Base-by-base conservation (phyloP, 2,888 invertebrate genomes). In the Dicyrtoma fusca region DNA sequence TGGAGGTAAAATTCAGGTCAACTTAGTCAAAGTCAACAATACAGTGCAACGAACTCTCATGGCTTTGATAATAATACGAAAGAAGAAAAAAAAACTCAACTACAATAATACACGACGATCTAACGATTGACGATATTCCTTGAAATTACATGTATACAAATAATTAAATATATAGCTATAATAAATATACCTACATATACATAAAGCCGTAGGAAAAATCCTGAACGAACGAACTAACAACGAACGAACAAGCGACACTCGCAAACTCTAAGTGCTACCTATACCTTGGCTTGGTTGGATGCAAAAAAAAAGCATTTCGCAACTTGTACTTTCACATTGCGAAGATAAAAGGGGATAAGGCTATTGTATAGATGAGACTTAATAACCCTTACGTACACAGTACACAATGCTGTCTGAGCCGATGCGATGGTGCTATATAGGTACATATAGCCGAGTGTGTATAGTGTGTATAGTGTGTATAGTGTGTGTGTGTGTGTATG, bases 21-120 rank as follows among this genome's bases (percentile, higher is more conserved):
- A 72, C 75, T 74, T 74, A 77, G 77, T 78, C 79, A 79, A 78
- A 78, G 79, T 79, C 79, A 79, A 79, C 78, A 79, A 78, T 79
- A 66, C 66, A 70, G 78, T 73, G 77, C 77, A 79, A 78, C 76
- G 78, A 79, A 78, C 77, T 78, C 78, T 74, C 66, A 68, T 61
- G 71, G 74, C 63, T 74, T 66, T 74, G 74, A 71, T 74, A 71
- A 64, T 62, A 70, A 70, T 55, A 69, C 14, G 19, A 66, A 34
- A 34, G 8, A 34, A 34, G 19, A 66, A 34, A 34, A 34, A 34
- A 34, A 34, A 34, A 55, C 19, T 19, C 53, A 55, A n/a, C 53
- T 21, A 55, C 21, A 55, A n/a, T 19, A 55, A 55, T 55, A 55
- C 34, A 34, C 34, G 34, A 34, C 34, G 34, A 34, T 34, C 34